These are phyloP conservation scores for Medauroidea extradentata DNA, from an alignment of 1,140 invertebrate genomes.

Conservation along the genomic window DNA sequence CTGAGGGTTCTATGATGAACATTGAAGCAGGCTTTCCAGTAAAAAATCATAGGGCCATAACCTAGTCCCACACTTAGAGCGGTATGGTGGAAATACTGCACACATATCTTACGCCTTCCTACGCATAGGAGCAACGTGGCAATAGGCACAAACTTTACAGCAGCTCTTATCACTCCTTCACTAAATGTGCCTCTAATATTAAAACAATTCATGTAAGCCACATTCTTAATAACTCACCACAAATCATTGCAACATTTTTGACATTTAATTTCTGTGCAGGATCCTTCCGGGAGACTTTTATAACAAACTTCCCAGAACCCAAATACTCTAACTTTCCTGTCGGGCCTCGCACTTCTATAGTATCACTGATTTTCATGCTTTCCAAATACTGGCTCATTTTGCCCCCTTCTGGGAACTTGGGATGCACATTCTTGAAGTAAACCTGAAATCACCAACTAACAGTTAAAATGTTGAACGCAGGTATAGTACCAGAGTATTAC, in stretches of 20 bases:
- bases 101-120: too few relatives aligned
- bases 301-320: slow-evolving; percentile 76
- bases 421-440: slow-evolving; percentile 95
- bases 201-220: too few relatives aligned
- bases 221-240: slow-evolving; percentile 60
- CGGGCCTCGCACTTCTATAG: slow-evolving; percentile 91
- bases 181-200: too few relatives aligned
- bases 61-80: too few relatives aligned
- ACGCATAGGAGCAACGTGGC: too few relatives aligned
- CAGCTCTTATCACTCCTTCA: too few relatives aligned
- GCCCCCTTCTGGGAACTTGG: slow-evolving; percentile 96
- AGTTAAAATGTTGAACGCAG: background rate
- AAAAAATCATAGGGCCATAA: too few relatives aligned
- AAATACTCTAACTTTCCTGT: slow-evolving; percentile 81
- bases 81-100: too few relatives aligned
- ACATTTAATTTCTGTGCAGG: slow-evolving; percentile 61
- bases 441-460: slow-evolving; percentile 55
- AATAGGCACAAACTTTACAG: too few relatives aligned
- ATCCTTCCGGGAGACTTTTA: slow-evolving; percentile 85
- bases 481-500: background rate
- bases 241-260: slow-evolving; percentile 80
- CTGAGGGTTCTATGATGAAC: too few relatives aligned
- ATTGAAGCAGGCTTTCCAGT: too few relatives aligned
- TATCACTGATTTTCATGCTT: slow-evolving; percentile 84
- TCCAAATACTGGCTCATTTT: slow-evolving; percentile 96